These are phyloP conservation scores for Neopipo cinnamomea DNA, from an alignment of 2,113 vertebrate species.

Conservation along the genomic window DNA sequence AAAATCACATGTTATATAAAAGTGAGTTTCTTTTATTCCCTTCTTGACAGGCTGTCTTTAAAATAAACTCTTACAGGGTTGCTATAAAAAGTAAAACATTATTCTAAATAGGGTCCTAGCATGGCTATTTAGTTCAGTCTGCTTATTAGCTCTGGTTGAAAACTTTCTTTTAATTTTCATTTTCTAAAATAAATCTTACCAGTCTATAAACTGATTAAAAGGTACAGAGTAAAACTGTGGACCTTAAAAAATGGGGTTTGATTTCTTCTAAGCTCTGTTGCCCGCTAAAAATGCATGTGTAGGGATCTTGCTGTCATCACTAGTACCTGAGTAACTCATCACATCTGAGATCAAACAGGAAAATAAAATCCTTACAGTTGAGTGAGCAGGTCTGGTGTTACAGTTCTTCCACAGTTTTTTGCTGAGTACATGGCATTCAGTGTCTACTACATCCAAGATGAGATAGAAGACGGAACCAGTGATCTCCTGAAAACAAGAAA, in stretches of 20 bases:
- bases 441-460: slow-evolving; percentile 70
- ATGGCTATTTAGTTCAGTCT: not conserved
- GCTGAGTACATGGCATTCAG: slow-evolving; percentile 63
- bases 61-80: not conserved
- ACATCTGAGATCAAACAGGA: not conserved
- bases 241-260: not conserved
- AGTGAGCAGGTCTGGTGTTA: accelerated
- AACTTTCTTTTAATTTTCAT: not conserved
- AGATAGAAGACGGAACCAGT: slow-evolving; percentile 65
- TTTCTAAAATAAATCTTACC: not conserved
- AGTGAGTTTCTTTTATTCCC: not conserved
- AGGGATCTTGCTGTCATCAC: not conserved
- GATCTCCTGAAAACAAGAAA: slow-evolving; percentile 1
- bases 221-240: not conserved
- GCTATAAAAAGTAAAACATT: not conserved
- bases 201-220: not conserved
- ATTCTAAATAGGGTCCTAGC: not conserved
- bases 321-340: not conserved
- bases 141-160: not conserved
- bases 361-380: slow-evolving; percentile 48
- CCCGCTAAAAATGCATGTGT: not conserved
- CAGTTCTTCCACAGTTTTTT: slow-evolving; percentile 58
- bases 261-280: not conserved
- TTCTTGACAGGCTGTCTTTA: not conserved
- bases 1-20: not conserved